Evolutionary conservation across 2,113 vertebrate genomes (phyloP), one percentile per base, ranked within the genome.

Genomic region (Nyctereutes procyonoides): DNA sequence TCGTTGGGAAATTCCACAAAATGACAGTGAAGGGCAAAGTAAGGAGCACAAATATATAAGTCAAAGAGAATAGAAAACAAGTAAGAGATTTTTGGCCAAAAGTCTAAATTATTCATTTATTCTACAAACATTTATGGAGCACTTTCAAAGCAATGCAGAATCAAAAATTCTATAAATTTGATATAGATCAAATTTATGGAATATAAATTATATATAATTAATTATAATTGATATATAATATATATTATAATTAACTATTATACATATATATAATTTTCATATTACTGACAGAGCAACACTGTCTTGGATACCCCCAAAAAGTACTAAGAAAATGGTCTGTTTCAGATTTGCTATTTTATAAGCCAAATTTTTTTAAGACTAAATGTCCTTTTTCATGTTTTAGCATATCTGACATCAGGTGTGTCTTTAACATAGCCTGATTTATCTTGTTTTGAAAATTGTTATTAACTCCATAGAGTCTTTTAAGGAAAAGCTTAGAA

Each of bases 401-500:
- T 60, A 86, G 63, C 76, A 77, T 76, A 63, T 51, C 83, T 91
- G 53, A 81, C 12, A 53, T 82, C 32, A 58, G 43, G 8, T 92
- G 14, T 92, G 32, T 88, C 51, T 93, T 87, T 95, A 87, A 80
- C 12, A 62, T 26, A 20, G 38, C 82, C 20, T 79, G 65, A 56
- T 53, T 89, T 93, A 69, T 32, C 35, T 94, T 77, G 28, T 17
- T 83, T 74, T 88, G 69, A 93, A 93, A 83, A 35, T 26, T 92
- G 38, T 76, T 76, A 60, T 62, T 87, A 87, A 95, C 71, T 65
- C 17, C 35, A 43, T 48, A 80, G 15, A 76, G 58, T n/a, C 4
- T 67, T 93, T 74, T 90, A 96, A 93, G 6, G 51, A 73, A 92
- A 58, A 74, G 3, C 38, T 51, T 91, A 9, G 19, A 26, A 91